These are phyloP conservation scores for Pachyseris speciosa DNA, from an alignment of 64 coral and sea anemone genomes.

Conservation along the genomic window DNA sequence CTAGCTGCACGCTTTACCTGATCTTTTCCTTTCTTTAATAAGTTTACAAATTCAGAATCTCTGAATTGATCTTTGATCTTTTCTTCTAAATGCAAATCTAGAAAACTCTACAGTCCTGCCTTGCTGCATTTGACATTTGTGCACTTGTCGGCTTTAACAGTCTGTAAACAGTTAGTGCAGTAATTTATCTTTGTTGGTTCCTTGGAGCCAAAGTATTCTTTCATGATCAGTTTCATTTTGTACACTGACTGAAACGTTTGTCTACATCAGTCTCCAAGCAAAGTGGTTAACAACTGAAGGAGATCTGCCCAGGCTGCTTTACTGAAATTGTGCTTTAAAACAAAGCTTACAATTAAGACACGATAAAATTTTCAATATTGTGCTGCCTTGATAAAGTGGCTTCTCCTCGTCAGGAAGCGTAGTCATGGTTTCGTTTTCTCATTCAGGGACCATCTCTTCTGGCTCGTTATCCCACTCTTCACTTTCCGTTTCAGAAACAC, in stretches of 20 bases:
- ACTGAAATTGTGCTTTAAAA: constrained; percentile 19
- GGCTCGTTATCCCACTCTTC: constrained; percentile 12
- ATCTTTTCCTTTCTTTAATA: constrained; percentile 59
- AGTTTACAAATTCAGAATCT: constrained; percentile 46
- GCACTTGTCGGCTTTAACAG: constrained; percentile 48
- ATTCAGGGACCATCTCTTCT: constrained; percentile 30
- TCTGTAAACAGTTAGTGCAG: constrained; percentile 58
- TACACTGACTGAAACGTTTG: constrained; percentile 64
- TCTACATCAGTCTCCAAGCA: constrained; percentile 51
- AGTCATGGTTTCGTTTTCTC: constrained; percentile 22
- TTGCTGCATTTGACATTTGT: constrained; percentile 38
- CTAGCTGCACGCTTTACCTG: constrained; percentile 19
- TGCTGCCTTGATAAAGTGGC: constrained; percentile 53
- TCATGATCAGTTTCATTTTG: constrained; percentile 70
- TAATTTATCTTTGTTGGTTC: constrained; percentile 60
- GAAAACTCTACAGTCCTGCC: constrained; percentile 40
- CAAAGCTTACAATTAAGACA: constrained; percentile 53
- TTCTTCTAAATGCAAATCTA: constrained; percentile 58
- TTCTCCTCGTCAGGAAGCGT: constrained; percentile 25
- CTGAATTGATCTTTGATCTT: constrained; percentile 43
- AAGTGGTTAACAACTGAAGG: neutral
- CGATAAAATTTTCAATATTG: constrained; percentile 51
- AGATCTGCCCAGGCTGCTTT: constrained; percentile 18
- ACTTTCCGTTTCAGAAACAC: constrained; percentile 32
- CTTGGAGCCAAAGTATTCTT: constrained; percentile 46